Percentiles rank a stretch among this genome's conserved stretches.
These are phyloP conservation scores for Drosophila cardini DNA, from an alignment of 1,140 invertebrate genomes.

Conservation along the genomic window DNA sequence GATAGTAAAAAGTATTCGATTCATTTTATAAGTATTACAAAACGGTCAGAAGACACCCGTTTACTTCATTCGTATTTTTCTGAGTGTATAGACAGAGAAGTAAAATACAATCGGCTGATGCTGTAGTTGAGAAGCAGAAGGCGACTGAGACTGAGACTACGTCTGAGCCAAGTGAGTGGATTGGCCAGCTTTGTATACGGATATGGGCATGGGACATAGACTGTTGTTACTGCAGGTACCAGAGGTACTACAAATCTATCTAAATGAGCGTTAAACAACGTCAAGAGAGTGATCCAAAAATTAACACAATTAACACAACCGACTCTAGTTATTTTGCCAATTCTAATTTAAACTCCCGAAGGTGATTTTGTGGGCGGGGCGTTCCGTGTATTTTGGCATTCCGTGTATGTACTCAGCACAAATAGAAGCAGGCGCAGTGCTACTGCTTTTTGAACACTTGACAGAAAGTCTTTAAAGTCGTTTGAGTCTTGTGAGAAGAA, in stretches of 20 bases:
- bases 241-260: not conserved
- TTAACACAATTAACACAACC: constrained; percentile 47
- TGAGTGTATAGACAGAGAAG: not conserved
- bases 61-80: too few relatives aligned
- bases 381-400: constrained; percentile 20
- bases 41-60: too few relatives aligned
- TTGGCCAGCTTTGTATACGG: constrained; percentile 35
- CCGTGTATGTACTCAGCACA: constrained; percentile 49
- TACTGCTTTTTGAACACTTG: not conserved
- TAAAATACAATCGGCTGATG: constrained; percentile 30
- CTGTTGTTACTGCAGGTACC: too few relatives aligned
- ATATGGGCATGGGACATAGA: constrained; percentile 21
- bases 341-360: constrained; percentile 46
- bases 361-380: not conserved
- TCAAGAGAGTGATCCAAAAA: constrained; percentile 43
- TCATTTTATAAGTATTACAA: too few relatives aligned
- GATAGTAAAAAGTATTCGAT: not conserved
- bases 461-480: constrained; percentile 4
- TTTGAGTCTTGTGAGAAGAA: constrained; percentile 58
- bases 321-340: constrained; percentile 36
- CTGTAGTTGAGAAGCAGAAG: not conserved
- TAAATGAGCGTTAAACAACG: constrained; percentile 22
- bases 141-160: not conserved
- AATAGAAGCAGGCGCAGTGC: constrained; percentile 62
- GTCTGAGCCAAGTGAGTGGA: not conserved